phyloP scores from a whole-genome alignment of 2,888 invertebrate genomes.

The Ophraella communa region DNA sequence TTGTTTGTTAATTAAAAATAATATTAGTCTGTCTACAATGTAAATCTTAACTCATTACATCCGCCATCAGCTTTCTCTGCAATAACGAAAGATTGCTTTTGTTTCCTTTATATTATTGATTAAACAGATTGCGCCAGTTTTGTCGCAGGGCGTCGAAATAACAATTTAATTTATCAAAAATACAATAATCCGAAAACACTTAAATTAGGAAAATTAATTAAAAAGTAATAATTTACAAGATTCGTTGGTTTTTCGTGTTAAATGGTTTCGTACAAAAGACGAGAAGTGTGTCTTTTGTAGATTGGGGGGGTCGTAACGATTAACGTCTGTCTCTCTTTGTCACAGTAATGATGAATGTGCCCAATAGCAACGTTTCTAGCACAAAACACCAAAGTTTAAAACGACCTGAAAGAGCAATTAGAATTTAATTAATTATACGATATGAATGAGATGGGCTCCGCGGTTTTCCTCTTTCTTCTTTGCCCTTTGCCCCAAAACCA shows the following conservation, averaged over 20 bases:
- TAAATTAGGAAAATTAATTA: not conserved
- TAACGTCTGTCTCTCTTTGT: slow-evolving; percentile 60
- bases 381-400: slow-evolving; percentile 59
- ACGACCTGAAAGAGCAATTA: slow-evolving; percentile 58
- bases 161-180: not conserved
- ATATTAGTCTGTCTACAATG: no score
- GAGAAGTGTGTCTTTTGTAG: slow-evolving; percentile 25
- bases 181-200: not conserved
- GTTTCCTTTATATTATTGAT: no score
- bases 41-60: no score
- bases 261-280: slow-evolving; percentile 27
- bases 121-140: no score
- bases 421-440: slow-evolving; percentile 62
- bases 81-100: no score
- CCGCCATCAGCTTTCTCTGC: no score
- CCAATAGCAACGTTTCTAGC: slow-evolving; percentile 54
- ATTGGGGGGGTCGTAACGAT: slow-evolving; percentile 45
- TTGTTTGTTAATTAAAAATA: no score
- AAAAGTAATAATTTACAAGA: not conserved
- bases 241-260: slow-evolving; percentile 5
- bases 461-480: slow-evolving; percentile 47
- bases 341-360: slow-evolving; percentile 60
- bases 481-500: slow-evolving; percentile 22
- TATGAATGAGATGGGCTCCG: slow-evolving; percentile 54
- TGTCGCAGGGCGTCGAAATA: no score